Conservation (phyloP, 2,113 vertebrate genomes). For the Carassius auratus region DNA sequence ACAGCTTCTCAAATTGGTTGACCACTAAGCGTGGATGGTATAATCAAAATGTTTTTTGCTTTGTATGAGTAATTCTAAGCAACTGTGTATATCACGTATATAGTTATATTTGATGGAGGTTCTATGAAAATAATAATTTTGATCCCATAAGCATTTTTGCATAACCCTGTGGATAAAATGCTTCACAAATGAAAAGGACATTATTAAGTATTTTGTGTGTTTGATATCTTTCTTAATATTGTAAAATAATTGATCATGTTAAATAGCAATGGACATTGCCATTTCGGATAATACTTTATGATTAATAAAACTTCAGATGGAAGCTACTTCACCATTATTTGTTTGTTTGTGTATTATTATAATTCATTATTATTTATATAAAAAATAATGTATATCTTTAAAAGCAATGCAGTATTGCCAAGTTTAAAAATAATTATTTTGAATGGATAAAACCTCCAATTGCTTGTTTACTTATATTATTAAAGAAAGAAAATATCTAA, state of each 20-base stretch:
- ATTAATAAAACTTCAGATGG: no score
- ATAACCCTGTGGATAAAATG: neutral
- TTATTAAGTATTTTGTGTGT: neutral
- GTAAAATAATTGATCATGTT: no score
- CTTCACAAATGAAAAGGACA: neutral
- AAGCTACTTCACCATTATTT: no score
- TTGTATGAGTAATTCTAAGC: neutral
- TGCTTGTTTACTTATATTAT: no score
- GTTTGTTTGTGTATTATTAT: neutral
- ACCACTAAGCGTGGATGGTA: neutral
- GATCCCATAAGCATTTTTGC: neutral
- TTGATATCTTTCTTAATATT: no score
- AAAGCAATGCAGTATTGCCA: neutral
- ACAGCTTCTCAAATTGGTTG: neutral
- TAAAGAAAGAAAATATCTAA: no score
- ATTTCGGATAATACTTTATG: no score
- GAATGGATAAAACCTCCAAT: no score
- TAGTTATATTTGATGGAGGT: neutral
- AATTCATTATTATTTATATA: no score
- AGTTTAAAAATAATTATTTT: neutral
- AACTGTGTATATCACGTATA: neutral
- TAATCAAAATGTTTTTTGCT: neutral
- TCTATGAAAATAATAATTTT: neutral
- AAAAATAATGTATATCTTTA: no score
- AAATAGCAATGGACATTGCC: no score